Conservation (phyloP, 2,888 invertebrate genomes). For the Aricia artaxerxes region DNA sequence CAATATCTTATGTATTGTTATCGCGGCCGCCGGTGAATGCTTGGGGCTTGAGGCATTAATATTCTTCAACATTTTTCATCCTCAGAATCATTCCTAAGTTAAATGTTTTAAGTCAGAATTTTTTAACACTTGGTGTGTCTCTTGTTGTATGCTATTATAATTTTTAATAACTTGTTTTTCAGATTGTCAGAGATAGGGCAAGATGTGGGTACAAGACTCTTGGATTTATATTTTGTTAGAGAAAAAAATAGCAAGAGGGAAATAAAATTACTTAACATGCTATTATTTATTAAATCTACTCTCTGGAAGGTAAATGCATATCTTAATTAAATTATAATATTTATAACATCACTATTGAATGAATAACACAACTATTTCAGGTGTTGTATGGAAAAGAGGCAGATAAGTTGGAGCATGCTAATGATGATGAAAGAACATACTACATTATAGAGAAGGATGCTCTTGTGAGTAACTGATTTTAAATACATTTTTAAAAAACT, state of each 20-base stretch:
- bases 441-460: constrained; percentile 99
- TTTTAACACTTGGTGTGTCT: not conserved
- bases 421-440: constrained; percentile 98
- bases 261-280: constrained; percentile 95
- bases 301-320: constrained; percentile 91
- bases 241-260: constrained; percentile 97
- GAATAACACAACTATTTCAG: constrained; percentile 65
- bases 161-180: constrained; percentile 43
- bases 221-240: constrained; percentile 96
- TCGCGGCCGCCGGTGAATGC: no score
- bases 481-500: no score
- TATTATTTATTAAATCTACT: constrained; percentile 96
- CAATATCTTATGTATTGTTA: no score
- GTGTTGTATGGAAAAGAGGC: constrained; percentile 98
- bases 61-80: not conserved
- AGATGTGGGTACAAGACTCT: constrained; percentile 95
- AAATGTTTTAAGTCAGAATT: not conserved
- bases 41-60: not conserved
- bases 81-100: not conserved
- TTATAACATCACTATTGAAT: not conserved
- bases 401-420: constrained; percentile 98
- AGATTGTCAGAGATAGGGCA: constrained; percentile 97
- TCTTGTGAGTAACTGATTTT: constrained; percentile 76
- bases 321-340: no score
- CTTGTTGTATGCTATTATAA: no score